Base-by-base conservation (phyloP, 2,888 invertebrate species). In the Caenorhabditis sp. region DNA sequence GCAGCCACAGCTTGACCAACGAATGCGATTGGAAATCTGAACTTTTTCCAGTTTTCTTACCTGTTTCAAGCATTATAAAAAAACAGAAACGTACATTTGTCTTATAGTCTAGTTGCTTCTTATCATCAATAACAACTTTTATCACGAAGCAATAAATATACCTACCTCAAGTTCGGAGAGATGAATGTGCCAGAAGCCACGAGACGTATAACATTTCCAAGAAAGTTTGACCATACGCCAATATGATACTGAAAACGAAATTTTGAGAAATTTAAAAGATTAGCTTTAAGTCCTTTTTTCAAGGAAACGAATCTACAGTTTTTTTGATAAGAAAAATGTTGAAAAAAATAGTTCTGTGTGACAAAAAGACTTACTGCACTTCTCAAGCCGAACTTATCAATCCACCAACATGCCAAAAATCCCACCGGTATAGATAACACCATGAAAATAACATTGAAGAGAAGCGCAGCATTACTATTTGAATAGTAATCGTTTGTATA, bases 381-480 rank as follows among this genome's bases (percentile, higher is more conserved):
- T 66, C 89, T 79, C 6, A 90, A 83, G 36, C 90, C 90, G 59
- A 88, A 81, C 24, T 87, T 88, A 69, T 90, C 90, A 17, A 89
- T 84, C 53, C 89, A 78, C 89, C 89, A 90, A 59, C 89, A 88
- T 12, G 89, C 89, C 26, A 88, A 53, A 54, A 90, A 83, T 4
- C 90, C 90, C 76, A 89, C 86, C 1, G 89, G 89, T 58, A 90
- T 85, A 4, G 89, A 88, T 8, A 88, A 84, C 12, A 89, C 83
- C 79, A 89, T 88, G 78, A 88, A 90, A 1, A 89, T 88, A 0
- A 89, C 82, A 14, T 89, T 89, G 67, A 90, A 83, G 77, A 88
- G 87, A 72, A 89, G 89, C 17, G 90, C 87, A 10, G 87, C 85
- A 74, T 87, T 85, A 3, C 82, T 78, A 61, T 84, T 82, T 5